Conservation (phyloP, 2,888 invertebrate genomes). For the Temnothorax ravouxi region DNA sequence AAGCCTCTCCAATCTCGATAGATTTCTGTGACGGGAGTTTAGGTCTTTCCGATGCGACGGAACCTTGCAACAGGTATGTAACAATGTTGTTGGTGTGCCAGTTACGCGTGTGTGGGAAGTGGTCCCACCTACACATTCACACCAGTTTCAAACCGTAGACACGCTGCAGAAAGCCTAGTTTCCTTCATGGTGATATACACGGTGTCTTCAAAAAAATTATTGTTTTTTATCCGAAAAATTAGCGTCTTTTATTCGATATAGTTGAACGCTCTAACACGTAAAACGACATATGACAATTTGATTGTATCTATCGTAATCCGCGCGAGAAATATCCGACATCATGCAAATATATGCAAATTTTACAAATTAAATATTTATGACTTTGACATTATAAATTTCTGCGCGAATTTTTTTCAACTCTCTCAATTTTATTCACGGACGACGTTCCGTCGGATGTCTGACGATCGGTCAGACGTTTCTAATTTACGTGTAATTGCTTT, state of each 20-base stretch:
- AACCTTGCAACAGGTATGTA: conserved; percentile 67
- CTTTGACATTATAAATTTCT: background rate
- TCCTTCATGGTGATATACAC: conserved; percentile 5
- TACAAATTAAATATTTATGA: background rate
- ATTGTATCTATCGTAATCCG: background rate
- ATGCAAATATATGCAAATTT: background rate
- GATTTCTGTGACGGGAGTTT: conserved; percentile 16
- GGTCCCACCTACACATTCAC: conserved; percentile 74
- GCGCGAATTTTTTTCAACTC: background rate
- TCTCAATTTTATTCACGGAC: background rate
- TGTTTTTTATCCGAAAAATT: background rate
- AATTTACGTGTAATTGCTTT: background rate
- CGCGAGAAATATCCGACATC: background rate
- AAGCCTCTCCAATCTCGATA: conserved; percentile 19
- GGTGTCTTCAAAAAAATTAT: conserved; percentile 11
- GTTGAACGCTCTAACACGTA: background rate
- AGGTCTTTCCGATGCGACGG: conserved; percentile 33
- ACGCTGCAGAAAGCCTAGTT: conserved; percentile 37
- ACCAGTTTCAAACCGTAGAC: conserved; percentile 44
- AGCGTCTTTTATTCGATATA: background rate
- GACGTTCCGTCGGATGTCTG: background rate
- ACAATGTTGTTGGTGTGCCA: conserved; percentile 63
- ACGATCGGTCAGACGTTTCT: background rate
- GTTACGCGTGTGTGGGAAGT: conserved; percentile 76
- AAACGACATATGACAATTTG: background rate